Percentiles rank a stretch among this genome's conserved stretches.
phyloP scores from a whole-genome alignment of 2,113 vertebrate species.

The Cichladusa arquata region DNA sequence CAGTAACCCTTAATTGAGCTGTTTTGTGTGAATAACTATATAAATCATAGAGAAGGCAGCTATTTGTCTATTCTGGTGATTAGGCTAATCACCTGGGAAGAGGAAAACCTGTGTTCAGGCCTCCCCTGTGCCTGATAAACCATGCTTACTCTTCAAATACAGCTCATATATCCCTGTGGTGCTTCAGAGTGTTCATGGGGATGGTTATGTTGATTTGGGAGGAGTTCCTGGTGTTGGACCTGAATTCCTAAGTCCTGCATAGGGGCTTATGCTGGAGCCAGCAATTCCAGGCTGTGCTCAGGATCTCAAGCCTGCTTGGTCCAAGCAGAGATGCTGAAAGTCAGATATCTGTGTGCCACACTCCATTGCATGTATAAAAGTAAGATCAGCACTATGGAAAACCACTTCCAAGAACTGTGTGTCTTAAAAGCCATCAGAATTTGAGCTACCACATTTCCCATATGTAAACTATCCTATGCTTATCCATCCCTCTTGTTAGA shows the following conservation, averaged over 20 bases:
- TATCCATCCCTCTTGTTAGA: background rate
- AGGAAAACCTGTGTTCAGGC: background rate
- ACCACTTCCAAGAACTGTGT: background rate
- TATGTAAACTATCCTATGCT: background rate
- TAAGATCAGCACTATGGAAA: background rate
- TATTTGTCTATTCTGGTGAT: constrained; percentile 40
- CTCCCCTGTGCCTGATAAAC: constrained; percentile 17
- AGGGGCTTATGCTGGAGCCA: fast-evolving
- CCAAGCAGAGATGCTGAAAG: background rate
- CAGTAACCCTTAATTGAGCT: constrained; percentile 25
- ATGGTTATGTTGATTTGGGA: fast-evolving
- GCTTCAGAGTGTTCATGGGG: background rate
- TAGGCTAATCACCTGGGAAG: background rate
- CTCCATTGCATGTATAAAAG: fast-evolving
- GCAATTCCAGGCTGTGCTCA: fast-evolving
- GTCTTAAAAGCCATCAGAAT: background rate
- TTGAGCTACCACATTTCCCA: background rate
- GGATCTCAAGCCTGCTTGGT: background rate
- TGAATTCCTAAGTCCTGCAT: background rate
- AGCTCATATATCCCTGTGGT: background rate
- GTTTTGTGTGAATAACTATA: constrained; percentile 13
- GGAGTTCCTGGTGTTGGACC: background rate
- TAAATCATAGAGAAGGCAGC: constrained; percentile 20
- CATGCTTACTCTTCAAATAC: background rate
- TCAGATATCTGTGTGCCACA: background rate